Conservation (phyloP, 2,888 invertebrate species). For the Callimorpha dominula region DNA sequence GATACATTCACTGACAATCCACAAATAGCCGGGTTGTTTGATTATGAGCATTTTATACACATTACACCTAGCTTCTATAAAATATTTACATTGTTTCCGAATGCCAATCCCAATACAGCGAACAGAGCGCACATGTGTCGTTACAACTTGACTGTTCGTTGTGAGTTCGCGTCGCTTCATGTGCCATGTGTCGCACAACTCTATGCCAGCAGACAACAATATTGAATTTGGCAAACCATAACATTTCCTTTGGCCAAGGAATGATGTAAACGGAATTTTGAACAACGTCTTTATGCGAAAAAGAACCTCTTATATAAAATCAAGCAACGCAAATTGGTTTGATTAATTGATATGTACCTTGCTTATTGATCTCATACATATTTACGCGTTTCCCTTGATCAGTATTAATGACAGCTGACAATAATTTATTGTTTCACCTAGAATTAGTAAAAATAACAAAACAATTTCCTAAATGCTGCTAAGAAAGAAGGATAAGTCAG, state of each 20-base stretch:
- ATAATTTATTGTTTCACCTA: slow-evolving; percentile 63
- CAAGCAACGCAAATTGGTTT: slow-evolving; percentile 65
- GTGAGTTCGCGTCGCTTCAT: slow-evolving; percentile 52
- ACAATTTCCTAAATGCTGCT: slow-evolving; percentile 82
- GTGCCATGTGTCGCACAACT: slow-evolving; percentile 62
- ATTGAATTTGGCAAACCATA: slow-evolving; percentile 66
- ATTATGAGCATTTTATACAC: slow-evolving; percentile 59
- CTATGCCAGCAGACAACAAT: slow-evolving; percentile 31
- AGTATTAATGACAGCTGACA: slow-evolving; percentile 59
- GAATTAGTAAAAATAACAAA: slow-evolving; percentile 73
- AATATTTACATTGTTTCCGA: slow-evolving; percentile 60
- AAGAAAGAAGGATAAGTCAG: slow-evolving; percentile 81
- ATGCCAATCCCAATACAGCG: slow-evolving; percentile 49
- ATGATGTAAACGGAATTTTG: slow-evolving; percentile 74
- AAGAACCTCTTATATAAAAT: slow-evolving; percentile 76
- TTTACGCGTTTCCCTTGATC: slow-evolving; percentile 53
- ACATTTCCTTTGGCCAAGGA: slow-evolving; percentile 47
- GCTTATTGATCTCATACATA: slow-evolving; percentile 66
- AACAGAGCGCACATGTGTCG: slow-evolving; percentile 31
- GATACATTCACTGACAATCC: slow-evolving; percentile 42
- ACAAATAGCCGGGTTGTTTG: slow-evolving; percentile 45
- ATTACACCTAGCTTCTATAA: slow-evolving; percentile 60
- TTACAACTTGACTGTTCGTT: slow-evolving; percentile 37
- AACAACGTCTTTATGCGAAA: slow-evolving; percentile 81
- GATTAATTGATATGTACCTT: slow-evolving; percentile 80